Evolutionary conservation across 2,113 vertebrate genomes (phyloP), one percentile per base, ranked within the genome.

Genomic region (Lampris megalopsis): DNA sequence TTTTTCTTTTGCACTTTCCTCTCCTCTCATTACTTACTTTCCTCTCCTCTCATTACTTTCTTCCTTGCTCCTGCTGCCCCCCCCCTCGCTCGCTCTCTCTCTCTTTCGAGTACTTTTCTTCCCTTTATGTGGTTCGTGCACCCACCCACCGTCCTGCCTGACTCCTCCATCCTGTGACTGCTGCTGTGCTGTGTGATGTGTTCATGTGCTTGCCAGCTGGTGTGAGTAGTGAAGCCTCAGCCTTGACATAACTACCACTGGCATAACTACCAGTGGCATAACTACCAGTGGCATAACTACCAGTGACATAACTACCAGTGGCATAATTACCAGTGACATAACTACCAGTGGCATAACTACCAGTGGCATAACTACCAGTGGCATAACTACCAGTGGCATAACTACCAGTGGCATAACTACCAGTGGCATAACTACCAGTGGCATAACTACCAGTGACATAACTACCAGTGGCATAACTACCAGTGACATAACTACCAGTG

Each of bases 271-370:
- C 66, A 79, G 79, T 24, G 62, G 77, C 75, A 72, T 90, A 79
- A 87, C 86, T 88, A 83, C 85, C 66, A 79, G 79, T 24, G 62
- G 77, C 75, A 72, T 90, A 79, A 87, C 86, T 88, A 83, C 86
- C 66, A 79, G 79, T 24, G 62, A 77, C 75, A 72, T 90, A 79
- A 87, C 86, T 88, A 83, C 86, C 66, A 79, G 79, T 24, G 62
- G 0, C 24, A 24, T 24, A 24, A 24, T 0, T 24, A 24, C 0
- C 24, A 24, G 24, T 79, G 48, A 79, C 75, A 72, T 90, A 79
- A 87, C 86, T 88, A 83, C 85, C 66, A 79, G 79, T 24, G 62
- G 77, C 75, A 72, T 90, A 79, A 87, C 86, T 88, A 83, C 85
- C 66, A 79, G 79, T 24, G 62, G 77, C 75, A 72, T 90, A 79